Base-by-base conservation (phyloP, 53 echinoderm and acorn worm genomes). In the Echinarachnius parma region DNA sequence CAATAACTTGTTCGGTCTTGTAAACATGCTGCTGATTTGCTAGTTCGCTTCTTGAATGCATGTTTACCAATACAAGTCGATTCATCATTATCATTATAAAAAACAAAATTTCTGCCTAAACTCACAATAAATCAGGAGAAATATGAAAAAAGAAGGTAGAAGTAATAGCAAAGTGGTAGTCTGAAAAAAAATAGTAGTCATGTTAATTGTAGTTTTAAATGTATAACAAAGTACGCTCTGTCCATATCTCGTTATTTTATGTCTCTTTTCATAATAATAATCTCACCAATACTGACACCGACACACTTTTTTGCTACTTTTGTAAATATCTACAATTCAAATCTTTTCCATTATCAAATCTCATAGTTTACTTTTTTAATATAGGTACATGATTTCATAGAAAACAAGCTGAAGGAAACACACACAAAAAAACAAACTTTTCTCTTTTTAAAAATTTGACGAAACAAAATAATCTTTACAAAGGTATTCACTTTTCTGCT, bases 291-390 rank as follows among this genome's bases (percentile, higher is more conserved):
- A 68, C 68, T 68, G 68, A 68, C 68, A 68, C 68, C 49, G 52
- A 68, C 68, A 68, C 68, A 68, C 68, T 65, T 68, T 68, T 68
- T 52, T 52, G 53, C 53, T 53, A 53, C 32, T 68, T 39, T 65
- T 68, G 68, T 68, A 68, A 68, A 68, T 68, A 68, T 68, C 68
- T 68, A 68, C 68, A 68, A 24, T 68, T 68, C 68, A 68, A 68
- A 68, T 49, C 49, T 52, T 48, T 39, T 68, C 52, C 50, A 32
- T 68, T 68, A 68, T 68, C 68, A 68, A 31, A 50, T 68, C 68
- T 68, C 68, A 68, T 52, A 68, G n/a, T n/a, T n/a, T n/a, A n/a
- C n/a, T n/a, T n/a, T 68, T 33, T 52, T 50, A 68, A 50, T 68
- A 68, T 68, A 52, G 68, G 68, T 68, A 68, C 68, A 68, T 68